Base-by-base conservation (phyloP, 92 coral and sea anemone species). In the Pocillopora grandis region DNA sequence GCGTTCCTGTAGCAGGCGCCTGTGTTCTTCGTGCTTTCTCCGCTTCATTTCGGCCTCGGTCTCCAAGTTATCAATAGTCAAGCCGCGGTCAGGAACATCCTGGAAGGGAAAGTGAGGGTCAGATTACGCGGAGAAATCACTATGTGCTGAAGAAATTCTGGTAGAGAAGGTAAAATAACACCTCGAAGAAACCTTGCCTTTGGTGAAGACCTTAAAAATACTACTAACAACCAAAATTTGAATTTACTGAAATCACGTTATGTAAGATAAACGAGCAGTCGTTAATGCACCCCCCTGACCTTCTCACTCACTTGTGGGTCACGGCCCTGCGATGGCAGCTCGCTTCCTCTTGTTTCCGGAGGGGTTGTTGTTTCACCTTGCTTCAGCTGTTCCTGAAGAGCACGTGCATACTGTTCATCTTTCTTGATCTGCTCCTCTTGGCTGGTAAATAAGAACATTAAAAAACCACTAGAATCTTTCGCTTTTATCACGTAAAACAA, bases 21-120 rank as follows among this genome's bases (percentile, higher is more conserved):
- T 87, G 23, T 96, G 95, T 48, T 88, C 95, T 77, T 85, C 90
- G 58, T 13, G 62, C 68, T 77, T 77, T 57, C 91, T 87, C 18
- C 83, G 85, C 79, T 76, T 81, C 42, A 80, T 31, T 58, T 86
- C 95, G 12, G 84, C 83, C 16, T 90, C 90, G 49, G 84, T 70
- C n/a, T 81, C 85, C 15, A 69, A 2, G 60, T 60, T 36, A 16
- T 87, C 91, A 20, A 84, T n/a, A 5, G 96, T 94, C 86, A 94
- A 80, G 82, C 87, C 77, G 19, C 87, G 90, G 78, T 96, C 99
- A 5, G 87, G 79, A 21, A 85, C 90, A 76, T 94, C 96, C 99
- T 97, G 76, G 17, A 71, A 62, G 49, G 73, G 42, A 66, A 14
- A 23, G 11, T 35, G 19, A 70, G 17, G 55, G 20, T 14, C 16